Percentiles rank a stretch among this genome's conserved stretches.
phyloP scores from a whole-genome alignment of 2,888 invertebrate species.

The Pycnomerus fuliginosus region DNA sequence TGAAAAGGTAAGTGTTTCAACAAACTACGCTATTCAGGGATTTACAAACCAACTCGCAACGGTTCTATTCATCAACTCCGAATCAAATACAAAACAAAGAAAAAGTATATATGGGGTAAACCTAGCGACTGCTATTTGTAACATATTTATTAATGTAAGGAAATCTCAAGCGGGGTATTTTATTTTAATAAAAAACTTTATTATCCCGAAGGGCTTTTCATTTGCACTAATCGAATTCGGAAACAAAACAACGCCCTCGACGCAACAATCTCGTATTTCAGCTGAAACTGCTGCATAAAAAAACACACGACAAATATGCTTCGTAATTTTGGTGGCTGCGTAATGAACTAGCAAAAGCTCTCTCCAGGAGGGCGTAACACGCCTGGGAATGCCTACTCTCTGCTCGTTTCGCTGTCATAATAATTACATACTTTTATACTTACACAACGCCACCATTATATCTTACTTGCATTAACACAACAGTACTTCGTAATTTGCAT shows the following conservation, averaged over 20 bases:
- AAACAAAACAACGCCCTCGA: conserved; percentile 5
- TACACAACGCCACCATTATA: conserved; percentile 22
- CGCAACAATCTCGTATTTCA: conserved; percentile 7
- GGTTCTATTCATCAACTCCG: no score
- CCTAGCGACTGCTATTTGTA: conserved; percentile 2
- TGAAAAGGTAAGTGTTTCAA: conserved; percentile 9
- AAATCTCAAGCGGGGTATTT: conserved; percentile 1
- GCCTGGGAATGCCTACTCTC: conserved; percentile 16
- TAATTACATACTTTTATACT: conserved; percentile 27
- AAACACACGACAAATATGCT: conserved; percentile 15
- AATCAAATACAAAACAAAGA: no score
- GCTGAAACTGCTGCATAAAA: conserved; percentile 6
- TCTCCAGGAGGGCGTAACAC: conserved; percentile 24
- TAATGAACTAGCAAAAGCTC: conserved; percentile 26
- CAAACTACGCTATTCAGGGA: no score
- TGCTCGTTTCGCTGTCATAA: conserved; percentile 23
- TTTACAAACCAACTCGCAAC: no score
- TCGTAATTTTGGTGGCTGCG: conserved; percentile 20
- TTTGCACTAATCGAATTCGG: conserved; percentile 6
- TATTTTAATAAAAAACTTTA: conserved; percentile 8
- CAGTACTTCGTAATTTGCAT: conserved; percentile 24
- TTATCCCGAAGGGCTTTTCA: conserved; percentile 4
- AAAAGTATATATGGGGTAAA: no score
- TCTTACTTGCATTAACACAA: conserved; percentile 24
- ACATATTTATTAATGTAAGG: neutral